A percentile compares a stretch with the other conserved stretches of the same genome.
Conservation (phyloP, 2,797 vertebrate genomes). For the Apogon talboti region DNA sequence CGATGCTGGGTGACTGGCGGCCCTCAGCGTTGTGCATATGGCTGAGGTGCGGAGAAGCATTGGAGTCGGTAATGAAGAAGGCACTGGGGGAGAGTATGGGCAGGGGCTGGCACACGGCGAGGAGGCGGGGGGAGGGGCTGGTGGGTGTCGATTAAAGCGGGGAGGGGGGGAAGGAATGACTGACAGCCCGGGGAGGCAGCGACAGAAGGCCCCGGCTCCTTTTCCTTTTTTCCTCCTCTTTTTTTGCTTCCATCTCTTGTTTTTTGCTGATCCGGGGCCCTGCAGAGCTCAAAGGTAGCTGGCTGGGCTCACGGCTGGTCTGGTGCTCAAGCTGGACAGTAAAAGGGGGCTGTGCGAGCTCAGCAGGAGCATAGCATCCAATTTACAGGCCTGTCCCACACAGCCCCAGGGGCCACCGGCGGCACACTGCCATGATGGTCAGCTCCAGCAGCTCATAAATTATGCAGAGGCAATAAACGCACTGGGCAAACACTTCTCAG, state of each 20-base stretch:
- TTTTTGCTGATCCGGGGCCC: conserved; percentile 82
- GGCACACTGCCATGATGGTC: conserved; percentile 91
- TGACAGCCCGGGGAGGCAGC: conserved; percentile 87
- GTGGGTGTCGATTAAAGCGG: conserved; percentile 84
- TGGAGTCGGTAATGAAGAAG: conserved; percentile 91
- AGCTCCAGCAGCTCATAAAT: conserved; percentile 93
- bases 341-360: conserved; percentile 85
- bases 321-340: conserved; percentile 86
- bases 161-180: conserved; percentile 76
- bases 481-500: conserved; percentile 88
- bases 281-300: conserved; percentile 84
- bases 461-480: conserved; percentile 96
- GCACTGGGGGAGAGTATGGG: conserved; percentile 75
- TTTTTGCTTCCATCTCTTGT: conserved; percentile 56
- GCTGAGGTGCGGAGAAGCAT: conserved; percentile 89
- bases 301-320: conserved; percentile 80
- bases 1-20: conserved; percentile 92
- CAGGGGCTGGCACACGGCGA: conserved; percentile 61
- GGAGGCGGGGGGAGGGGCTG: conserved; percentile 44
- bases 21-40: conserved; percentile 94
- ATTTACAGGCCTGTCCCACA: conserved; percentile 94
- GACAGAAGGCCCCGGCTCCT: conserved; percentile 75
- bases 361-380: conserved; percentile 91
- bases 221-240: conserved; percentile 13
- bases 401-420: conserved; percentile 88